Evolutionary conservation across 2,797 vertebrate genomes (phyloP).

Genomic region (Sphenodon punctatus): DNA sequence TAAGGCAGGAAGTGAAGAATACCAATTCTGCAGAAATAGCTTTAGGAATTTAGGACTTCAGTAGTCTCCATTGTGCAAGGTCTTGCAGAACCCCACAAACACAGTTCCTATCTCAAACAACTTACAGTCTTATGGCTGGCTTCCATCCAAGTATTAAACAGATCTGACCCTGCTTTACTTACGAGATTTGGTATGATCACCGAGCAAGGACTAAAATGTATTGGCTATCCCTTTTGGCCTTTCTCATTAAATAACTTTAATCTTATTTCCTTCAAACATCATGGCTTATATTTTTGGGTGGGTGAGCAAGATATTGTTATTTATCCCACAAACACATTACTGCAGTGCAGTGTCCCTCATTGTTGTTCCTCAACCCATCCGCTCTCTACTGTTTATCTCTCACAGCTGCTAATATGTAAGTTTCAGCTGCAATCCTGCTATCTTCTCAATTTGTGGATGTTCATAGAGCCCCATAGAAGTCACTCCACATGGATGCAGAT

Average conservation of each 20-base stretch:
- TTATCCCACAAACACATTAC: rapidly evolving
- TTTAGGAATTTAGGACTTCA: background rate
- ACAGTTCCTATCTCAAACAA: background rate
- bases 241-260: background rate
- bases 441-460: background rate
- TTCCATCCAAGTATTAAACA: background rate
- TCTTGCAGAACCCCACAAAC: background rate
- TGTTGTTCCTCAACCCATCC: background rate
- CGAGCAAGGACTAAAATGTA: background rate
- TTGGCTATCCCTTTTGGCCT: background rate
- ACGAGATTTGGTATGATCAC: background rate
- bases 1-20: conserved; percentile 23
- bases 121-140: background rate
- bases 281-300: background rate
- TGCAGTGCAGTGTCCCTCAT: background rate
- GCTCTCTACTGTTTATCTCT: background rate
- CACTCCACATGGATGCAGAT: rapidly evolving
- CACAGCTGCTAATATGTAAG: rapidly evolving
- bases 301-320: rapidly evolving
- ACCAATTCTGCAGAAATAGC: conserved; percentile 20
- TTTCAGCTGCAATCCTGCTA: background rate
- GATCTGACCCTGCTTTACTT: rapidly evolving
- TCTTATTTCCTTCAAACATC: too few species aligned
- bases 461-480: background rate
- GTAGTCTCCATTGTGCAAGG: background rate